These are phyloP conservation scores for Gopherus evgoodei DNA, from an alignment of 2,113 vertebrate species.

Conservation along the genomic window DNA sequence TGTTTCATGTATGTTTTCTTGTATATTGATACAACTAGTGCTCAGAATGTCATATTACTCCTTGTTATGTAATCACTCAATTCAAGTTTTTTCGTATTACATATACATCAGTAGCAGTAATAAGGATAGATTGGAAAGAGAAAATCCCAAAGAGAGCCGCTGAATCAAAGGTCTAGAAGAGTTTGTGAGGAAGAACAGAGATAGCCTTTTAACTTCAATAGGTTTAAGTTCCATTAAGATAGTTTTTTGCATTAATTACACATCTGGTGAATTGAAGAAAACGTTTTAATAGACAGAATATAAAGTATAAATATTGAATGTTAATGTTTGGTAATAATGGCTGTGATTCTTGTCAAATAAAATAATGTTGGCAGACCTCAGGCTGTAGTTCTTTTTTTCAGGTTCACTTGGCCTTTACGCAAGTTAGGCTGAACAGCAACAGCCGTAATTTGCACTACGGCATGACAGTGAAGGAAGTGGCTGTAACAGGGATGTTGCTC, in stretches of 20 bases:
- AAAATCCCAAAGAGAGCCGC: neutral
- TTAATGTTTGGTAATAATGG: neutral
- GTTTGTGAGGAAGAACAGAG: neutral
- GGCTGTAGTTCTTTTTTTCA: neutral
- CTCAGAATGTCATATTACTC: neutral
- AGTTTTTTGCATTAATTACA: neutral
- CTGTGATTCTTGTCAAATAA: neutral
- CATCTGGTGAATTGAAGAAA: neutral
- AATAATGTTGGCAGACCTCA: neutral
- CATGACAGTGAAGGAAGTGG: neutral
- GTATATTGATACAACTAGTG: neutral
- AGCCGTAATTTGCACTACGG: neutral
- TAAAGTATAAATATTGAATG: neutral
- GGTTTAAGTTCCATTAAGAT: neutral
- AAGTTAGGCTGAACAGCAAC: neutral
- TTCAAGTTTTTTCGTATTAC: neutral
- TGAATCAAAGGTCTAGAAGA: neutral
- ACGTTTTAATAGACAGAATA: neutral
- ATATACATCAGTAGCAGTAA: fast-evolving
- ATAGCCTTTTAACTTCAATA: neutral
- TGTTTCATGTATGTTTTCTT: neutral
- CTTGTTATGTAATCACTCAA: neutral
- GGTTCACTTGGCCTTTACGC: neutral
- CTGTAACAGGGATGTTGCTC: neutral
- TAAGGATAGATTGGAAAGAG: neutral